Conservation (phyloP, 2,888 invertebrate species). For the Peribatodes rhomboidaria region DNA sequence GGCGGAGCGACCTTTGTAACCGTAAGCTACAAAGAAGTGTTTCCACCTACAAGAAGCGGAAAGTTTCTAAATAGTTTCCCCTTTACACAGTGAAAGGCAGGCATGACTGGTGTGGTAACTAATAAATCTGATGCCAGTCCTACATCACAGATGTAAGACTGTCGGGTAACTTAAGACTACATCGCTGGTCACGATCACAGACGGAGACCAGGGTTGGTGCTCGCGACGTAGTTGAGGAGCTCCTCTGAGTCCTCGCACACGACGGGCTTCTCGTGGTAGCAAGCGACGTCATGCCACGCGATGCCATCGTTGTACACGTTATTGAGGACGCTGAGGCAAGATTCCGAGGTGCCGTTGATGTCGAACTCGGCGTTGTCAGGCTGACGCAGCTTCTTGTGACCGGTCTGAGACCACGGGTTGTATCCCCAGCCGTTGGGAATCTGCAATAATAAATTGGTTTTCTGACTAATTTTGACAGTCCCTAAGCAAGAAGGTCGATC, state of each 20-base stretch:
- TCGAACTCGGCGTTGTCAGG: conserved; percentile 97
- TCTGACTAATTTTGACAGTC: not conserved
- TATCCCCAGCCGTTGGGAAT: conserved; percentile 91
- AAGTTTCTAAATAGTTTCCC: not conserved
- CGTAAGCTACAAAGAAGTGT: not conserved
- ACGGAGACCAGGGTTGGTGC: conserved; percentile 93
- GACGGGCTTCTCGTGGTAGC: conserved; percentile 97
- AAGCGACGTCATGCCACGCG: conserved; percentile 97
- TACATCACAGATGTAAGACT: conserved; percentile 24
- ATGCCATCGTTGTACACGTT: conserved; percentile 98
- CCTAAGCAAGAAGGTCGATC: not conserved
- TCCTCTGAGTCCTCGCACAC: conserved; percentile 97
- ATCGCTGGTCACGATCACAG: conserved; percentile 84
- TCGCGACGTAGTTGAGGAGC: conserved; percentile 93
- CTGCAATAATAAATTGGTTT: conserved; percentile 63
- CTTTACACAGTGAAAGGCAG: conserved; percentile 2
- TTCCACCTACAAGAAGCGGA: no score
- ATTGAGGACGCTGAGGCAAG: conserved; percentile 94
- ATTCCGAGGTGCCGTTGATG: conserved; percentile 95
- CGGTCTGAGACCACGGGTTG: conserved; percentile 96
- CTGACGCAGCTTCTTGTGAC: conserved; percentile 95
- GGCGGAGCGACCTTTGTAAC: not conserved
- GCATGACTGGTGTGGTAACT: conserved; percentile 2
- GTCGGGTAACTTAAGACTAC: conserved; percentile 16
- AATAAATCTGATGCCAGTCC: conserved; percentile 4